Percentiles rank a stretch among this genome's conserved stretches.
Evolutionary conservation across 2,888 invertebrate species (phyloP).

Genomic region (Alviniconcha strummeri): DNA sequence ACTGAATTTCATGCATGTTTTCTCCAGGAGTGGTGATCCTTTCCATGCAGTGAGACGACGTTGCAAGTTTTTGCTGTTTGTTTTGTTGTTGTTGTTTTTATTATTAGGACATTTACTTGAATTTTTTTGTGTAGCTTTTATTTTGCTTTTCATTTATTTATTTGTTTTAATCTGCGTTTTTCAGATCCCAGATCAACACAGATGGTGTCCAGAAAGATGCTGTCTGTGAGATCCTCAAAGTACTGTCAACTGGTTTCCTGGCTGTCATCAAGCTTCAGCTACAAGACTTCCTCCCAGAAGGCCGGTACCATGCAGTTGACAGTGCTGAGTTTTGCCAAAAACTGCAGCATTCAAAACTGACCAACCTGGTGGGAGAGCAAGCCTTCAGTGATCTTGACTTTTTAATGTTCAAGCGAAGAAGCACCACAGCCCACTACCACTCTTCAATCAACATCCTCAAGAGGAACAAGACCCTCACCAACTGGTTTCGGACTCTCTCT

Average conservation of each 20-base stretch:
- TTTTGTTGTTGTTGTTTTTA: no score
- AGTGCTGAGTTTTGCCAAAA: background rate
- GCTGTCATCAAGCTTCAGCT: background rate
- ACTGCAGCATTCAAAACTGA: conserved; percentile 4
- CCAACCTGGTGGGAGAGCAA: background rate
- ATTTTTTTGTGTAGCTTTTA: no score
- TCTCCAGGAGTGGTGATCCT: no score
- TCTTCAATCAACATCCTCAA: background rate
- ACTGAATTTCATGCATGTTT: no score
- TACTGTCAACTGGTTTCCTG: background rate
- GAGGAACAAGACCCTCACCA: no score
- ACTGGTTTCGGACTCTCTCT: no score
- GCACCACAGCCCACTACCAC: background rate
- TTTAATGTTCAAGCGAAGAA: conserved; percentile 4
- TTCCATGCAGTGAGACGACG: no score
- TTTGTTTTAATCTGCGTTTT: no score
- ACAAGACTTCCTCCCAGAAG: conserved; percentile 1
- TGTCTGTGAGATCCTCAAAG: background rate
- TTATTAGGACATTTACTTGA: no score
- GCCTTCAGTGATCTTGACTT: background rate
- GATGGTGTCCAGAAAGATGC: background rate
- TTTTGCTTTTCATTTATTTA: no score
- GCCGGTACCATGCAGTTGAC: background rate
- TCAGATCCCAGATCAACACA: background rate
- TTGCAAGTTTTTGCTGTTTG: no score